Evolutionary conservation across 1,140 invertebrate species (phyloP).

Genomic region (Drosophila ficusphila): DNA sequence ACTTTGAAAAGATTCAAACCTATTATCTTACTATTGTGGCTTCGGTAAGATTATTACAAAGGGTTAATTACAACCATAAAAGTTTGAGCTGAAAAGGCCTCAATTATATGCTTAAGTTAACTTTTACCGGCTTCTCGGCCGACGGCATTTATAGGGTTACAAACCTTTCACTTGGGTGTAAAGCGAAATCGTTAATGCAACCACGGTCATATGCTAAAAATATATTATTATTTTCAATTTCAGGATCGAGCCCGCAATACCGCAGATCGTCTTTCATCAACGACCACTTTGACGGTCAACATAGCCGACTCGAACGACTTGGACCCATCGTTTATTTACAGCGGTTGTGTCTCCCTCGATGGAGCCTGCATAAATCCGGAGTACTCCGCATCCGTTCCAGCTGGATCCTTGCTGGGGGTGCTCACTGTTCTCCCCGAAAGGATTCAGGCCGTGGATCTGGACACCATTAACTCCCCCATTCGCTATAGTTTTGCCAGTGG

Average conservation of each 20-base stretch:
- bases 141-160: neutral
- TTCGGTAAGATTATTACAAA: slow-evolving; percentile 88
- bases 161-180: slow-evolving; percentile 18
- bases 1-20: slow-evolving; percentile 94
- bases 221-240: slow-evolving; percentile 35
- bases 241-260: slow-evolving; percentile 93
- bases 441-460: slow-evolving; percentile 94
- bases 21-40: slow-evolving; percentile 95
- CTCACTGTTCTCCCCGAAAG: slow-evolving; percentile 93
- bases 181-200: neutral
- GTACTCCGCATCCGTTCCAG: slow-evolving; percentile 91
- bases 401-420: slow-evolving; percentile 91
- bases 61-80: slow-evolving; percentile 19
- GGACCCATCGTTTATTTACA: slow-evolving; percentile 94
- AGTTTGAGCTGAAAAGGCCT: neutral
- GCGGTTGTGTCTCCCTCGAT: slow-evolving; percentile 91
- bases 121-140: slow-evolving; percentile 16
- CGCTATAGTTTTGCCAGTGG: slow-evolving; percentile 93
- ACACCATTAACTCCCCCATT: slow-evolving; percentile 92
- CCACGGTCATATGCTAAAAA: neutral
- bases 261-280: slow-evolving; percentile 90
- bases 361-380: slow-evolving; percentile 93
- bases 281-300: slow-evolving; percentile 93
- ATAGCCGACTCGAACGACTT: slow-evolving; percentile 95
- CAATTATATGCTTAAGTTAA: slow-evolving; percentile 8